Conservation (phyloP, 1,140 invertebrate genomes). For the Lamellibrachia luymesi region DNA sequence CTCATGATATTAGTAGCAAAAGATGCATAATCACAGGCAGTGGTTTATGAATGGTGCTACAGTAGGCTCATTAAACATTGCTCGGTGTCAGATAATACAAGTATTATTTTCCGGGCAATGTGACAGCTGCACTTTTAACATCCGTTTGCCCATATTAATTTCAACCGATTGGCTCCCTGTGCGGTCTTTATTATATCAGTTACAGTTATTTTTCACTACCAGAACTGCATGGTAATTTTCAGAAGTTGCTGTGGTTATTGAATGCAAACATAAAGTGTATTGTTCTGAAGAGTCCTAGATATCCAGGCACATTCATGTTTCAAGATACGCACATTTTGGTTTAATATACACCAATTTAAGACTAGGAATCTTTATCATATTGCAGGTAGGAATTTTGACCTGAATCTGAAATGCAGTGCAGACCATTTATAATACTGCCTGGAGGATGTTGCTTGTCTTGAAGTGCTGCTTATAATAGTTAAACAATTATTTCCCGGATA, state of each 20-base stretch:
- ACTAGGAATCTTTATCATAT: too few relatives aligned
- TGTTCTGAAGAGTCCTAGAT: not conserved
- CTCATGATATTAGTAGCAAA: not conserved
- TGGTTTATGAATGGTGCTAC: constrained; percentile 2
- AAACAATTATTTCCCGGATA: too few relatives aligned
- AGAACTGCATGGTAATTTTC: not conserved
- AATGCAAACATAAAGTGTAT: not conserved
- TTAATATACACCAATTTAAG: too few relatives aligned
- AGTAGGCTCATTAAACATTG: not conserved
- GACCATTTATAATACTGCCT: not conserved
- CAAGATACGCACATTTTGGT: too few relatives aligned
- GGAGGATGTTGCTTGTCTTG: not conserved
- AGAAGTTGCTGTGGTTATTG: not conserved
- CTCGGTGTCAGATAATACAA: not conserved
- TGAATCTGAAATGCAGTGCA: not conserved
- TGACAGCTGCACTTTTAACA: not conserved
- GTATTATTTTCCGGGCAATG: not conserved
- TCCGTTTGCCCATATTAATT: not conserved
- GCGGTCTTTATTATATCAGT: not conserved
- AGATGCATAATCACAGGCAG: not conserved
- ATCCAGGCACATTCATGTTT: not conserved
- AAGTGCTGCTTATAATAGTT: not conserved
- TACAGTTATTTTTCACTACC: not conserved
- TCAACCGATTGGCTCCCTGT: not conserved
- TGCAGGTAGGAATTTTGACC: not conserved